Conservation (phyloP, 2,113 vertebrate genomes). For the Nestor notabilis region DNA sequence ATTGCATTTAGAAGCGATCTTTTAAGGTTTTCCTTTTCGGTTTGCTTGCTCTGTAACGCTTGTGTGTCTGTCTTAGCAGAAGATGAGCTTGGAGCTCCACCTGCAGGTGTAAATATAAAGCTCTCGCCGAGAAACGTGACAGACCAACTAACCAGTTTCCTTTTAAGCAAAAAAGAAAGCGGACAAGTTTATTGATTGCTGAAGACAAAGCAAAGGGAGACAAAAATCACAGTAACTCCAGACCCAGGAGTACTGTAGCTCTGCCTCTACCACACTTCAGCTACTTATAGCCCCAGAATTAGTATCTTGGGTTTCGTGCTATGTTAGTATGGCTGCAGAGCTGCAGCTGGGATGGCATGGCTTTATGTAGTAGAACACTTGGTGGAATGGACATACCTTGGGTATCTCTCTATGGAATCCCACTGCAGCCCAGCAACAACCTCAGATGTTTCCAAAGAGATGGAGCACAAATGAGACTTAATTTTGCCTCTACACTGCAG, state of each 20-base stretch:
- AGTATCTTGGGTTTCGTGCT: not conserved
- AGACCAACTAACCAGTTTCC: not conserved
- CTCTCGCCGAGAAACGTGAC: not conserved
- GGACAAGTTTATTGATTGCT: not conserved
- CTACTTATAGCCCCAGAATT: not conserved
- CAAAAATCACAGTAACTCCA: not conserved
- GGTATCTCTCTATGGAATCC: not conserved
- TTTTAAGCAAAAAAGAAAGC: not conserved
- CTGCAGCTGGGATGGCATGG: rapidly evolving
- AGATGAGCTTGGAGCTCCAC: slow-evolving; percentile 51
- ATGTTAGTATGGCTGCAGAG: rapidly evolving
- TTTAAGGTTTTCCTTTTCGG: not conserved
- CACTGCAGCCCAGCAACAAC: not conserved
- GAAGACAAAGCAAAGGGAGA: not conserved
- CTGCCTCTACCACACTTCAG: not conserved
- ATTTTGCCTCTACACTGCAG: not conserved
- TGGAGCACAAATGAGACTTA: not conserved
- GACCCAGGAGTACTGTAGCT: not conserved
- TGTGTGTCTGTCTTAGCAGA: not conserved
- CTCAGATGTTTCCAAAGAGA: not conserved
- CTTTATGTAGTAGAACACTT: not conserved
- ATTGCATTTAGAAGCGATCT: slow-evolving; percentile 6
- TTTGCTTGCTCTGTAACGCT: not conserved
- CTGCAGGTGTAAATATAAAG: slow-evolving; percentile 18
- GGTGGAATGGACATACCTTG: not conserved